A percentile compares a stretch with the other conserved stretches of the same genome.
phyloP scores from a whole-genome alignment of 2,113 vertebrate species.

The Phodopus roborovskii region DNA sequence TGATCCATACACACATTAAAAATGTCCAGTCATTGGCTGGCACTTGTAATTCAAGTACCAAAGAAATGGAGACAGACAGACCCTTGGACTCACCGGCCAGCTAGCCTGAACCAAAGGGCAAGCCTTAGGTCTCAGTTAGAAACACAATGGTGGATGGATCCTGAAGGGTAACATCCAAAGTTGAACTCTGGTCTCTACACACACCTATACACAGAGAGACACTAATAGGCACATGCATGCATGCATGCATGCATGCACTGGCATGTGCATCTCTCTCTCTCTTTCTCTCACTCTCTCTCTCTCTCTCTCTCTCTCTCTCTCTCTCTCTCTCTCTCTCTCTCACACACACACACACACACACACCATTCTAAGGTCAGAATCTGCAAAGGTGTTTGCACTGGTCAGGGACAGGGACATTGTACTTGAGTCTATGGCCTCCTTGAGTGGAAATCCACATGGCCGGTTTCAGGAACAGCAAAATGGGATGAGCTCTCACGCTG shows the following conservation, averaged over 20 bases:
- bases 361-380: not conserved
- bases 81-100: not conserved
- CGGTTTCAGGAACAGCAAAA: fast-evolving
- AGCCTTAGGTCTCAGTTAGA: not conserved
- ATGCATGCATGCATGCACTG: not conserved
- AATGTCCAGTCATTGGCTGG: not conserved
- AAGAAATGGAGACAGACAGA: not conserved
- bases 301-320: too few relatives aligned
- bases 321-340: not conserved
- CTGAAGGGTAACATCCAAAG: not conserved
- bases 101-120: not conserved
- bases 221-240: fast-evolving
- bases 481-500: not conserved
- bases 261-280: too few relatives aligned
- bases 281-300: too few relatives aligned
- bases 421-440: fast-evolving
- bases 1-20: not conserved
- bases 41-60: not conserved
- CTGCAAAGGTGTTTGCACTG: fast-evolving
- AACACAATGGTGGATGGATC: not conserved
- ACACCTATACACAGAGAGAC: not conserved
- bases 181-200: not conserved
- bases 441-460: not conserved
- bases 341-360: not conserved
- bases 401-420: too few relatives aligned